Conservation (phyloP, 1,140 invertebrate genomes). For the Lysiphlebus fabarum region DNA sequence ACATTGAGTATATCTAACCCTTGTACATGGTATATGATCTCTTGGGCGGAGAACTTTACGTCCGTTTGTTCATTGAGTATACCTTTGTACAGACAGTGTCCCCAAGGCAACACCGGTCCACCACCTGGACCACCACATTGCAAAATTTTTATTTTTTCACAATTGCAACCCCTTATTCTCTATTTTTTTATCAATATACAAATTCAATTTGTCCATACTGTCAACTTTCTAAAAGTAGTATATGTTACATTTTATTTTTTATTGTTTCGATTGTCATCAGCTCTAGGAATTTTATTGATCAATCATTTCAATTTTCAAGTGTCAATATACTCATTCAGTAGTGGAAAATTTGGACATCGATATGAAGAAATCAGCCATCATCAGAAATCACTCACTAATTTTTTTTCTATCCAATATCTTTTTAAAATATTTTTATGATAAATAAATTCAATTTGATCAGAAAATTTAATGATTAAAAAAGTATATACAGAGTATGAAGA, state of each 20-base stretch:
- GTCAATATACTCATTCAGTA: too few relatives aligned
- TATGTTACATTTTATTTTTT: too few relatives aligned
- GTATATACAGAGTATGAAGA: background rate
- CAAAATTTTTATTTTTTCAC: constrained; percentile 19
- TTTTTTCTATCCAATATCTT: too few relatives aligned
- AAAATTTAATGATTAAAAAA: too few relatives aligned
- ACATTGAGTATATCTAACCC: constrained; percentile 28
- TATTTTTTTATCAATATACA: background rate
- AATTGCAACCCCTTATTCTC: background rate
- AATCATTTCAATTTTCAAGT: too few relatives aligned
- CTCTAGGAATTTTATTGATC: too few relatives aligned
- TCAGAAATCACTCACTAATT: too few relatives aligned
- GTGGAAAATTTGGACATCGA: too few relatives aligned
- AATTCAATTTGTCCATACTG: background rate
- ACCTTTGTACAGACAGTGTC: constrained; percentile 31
- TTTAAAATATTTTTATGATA: too few relatives aligned
- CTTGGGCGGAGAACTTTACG: constrained; percentile 37
- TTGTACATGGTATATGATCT: constrained; percentile 40
- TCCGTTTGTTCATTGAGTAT: constrained; percentile 32
- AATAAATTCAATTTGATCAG: too few relatives aligned
- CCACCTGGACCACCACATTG: constrained; percentile 42
- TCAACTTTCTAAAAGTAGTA: background rate
- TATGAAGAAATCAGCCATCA: too few relatives aligned
- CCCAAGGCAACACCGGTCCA: constrained; percentile 11
- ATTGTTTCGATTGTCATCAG: too few relatives aligned